Evolutionary conservation across 2,797 vertebrate genomes (phyloP).

Genomic region (Cossypha dichroa): DNA sequence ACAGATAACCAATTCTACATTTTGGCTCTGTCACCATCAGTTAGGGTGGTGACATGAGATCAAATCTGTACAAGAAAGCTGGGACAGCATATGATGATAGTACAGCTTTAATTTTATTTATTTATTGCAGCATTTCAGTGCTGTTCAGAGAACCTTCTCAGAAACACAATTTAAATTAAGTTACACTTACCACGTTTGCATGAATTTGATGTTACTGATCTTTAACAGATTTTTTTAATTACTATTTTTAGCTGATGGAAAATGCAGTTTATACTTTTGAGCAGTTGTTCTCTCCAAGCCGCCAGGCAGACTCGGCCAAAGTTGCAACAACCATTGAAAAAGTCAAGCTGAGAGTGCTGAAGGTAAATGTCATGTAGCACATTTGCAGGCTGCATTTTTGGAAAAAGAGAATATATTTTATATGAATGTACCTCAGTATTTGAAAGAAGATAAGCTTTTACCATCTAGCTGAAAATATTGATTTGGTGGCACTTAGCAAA

Average conservation of each 20-base stretch:
- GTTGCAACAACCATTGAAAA: constrained; percentile 79
- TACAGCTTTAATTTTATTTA: neutral
- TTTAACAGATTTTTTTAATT: neutral
- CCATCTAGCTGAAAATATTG: neutral
- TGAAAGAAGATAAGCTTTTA: neutral
- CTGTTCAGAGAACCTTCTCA: neutral
- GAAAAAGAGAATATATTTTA: neutral
- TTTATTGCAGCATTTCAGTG: neutral
- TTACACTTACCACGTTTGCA: neutral
- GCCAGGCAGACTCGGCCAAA: constrained; percentile 74
- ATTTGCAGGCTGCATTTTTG: neutral
- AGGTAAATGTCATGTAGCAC: constrained; percentile 75
- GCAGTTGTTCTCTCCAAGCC: constrained; percentile 78
- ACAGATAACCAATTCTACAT: neutral
- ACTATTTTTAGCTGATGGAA: constrained; percentile 82
- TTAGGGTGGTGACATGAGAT: neutral
- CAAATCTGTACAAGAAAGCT: neutral
- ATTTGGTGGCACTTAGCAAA: neutral
- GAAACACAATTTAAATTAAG: neutral
- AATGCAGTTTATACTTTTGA: constrained; percentile 86
- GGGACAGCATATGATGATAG: neutral
- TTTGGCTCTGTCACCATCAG: neutral
- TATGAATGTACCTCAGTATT: neutral
- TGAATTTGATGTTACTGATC: neutral
- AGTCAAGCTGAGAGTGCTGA: constrained; percentile 87